These are phyloP conservation scores for Lutjanus argentimaculatus DNA, from an alignment of 2,797 vertebrate species.

Conservation along the genomic window DNA sequence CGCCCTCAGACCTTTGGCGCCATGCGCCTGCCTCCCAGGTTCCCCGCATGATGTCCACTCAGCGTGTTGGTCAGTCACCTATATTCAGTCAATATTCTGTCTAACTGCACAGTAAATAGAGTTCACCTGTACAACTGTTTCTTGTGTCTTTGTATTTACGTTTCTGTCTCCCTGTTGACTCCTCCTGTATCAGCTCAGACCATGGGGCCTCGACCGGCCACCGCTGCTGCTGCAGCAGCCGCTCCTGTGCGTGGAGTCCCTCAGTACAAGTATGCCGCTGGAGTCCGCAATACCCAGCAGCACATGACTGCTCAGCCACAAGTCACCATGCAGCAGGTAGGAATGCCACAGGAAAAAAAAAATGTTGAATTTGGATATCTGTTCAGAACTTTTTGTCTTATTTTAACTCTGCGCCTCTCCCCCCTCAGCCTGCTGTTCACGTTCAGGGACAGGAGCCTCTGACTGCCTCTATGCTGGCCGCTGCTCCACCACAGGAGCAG, in stretches of 20 bases:
- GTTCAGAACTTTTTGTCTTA: background rate
- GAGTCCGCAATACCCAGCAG: constrained; percentile 95
- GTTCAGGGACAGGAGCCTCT: constrained; percentile 98
- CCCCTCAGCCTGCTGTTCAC: constrained; percentile 92
- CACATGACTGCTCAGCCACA: constrained; percentile 92
- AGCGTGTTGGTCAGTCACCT: constrained; percentile 92
- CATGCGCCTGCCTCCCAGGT: constrained; percentile 94
- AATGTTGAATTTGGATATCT: background rate
- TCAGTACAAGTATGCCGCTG: constrained; percentile 95
- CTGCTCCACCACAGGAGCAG: constrained; percentile 97
- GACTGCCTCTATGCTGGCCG: constrained; percentile 97
- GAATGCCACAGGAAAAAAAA: background rate
- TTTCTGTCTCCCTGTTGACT: background rate
- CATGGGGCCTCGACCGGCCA: constrained; percentile 90
- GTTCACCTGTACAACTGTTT: background rate
- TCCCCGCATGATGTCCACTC: constrained; percentile 93
- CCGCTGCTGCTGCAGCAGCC: constrained; percentile 84
- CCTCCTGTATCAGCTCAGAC: constrained; percentile 87
- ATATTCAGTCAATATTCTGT: background rate
- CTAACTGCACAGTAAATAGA: background rate
- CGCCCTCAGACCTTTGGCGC: constrained; percentile 91
- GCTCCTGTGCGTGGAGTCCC: constrained; percentile 92
- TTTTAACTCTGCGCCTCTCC: background rate
- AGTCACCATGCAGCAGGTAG: constrained; percentile 95
- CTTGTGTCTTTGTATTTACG: constrained; percentile 5